A percentile compares a stretch with the other conserved stretches of the same genome.
phyloP scores from a whole-genome alignment of 2,888 invertebrate genomes.

The Phragmatobia fuliginosa region DNA sequence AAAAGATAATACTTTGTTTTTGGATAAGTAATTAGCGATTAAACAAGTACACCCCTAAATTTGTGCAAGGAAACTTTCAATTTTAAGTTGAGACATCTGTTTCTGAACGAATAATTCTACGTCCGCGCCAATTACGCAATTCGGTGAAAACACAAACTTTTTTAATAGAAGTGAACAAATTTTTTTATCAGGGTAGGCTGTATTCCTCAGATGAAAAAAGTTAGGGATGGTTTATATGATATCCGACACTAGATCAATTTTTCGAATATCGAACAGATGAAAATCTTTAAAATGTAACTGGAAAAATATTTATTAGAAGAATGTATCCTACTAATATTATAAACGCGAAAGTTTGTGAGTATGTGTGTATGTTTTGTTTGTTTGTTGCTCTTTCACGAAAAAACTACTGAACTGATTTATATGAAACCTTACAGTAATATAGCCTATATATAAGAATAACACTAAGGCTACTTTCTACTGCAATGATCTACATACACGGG shows the following conservation, averaged over 20 bases:
- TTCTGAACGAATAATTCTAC: slow-evolving; percentile 53
- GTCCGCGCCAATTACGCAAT: slow-evolving; percentile 56
- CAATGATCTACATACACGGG: too few species aligned
- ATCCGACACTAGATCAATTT: slow-evolving; percentile 48
- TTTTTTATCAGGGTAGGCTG: slow-evolving; percentile 51
- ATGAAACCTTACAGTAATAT: too few species aligned
- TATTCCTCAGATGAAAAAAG: slow-evolving; percentile 60
- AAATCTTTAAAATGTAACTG: background rate
- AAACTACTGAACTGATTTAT: too few species aligned
- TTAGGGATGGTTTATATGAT: slow-evolving; percentile 44
- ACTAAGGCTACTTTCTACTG: too few species aligned
- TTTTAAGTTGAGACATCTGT: slow-evolving; percentile 63
- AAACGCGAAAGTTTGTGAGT: too few species aligned
- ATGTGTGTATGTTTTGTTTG: too few species aligned
- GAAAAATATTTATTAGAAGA: too few species aligned
- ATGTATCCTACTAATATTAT: too few species aligned
- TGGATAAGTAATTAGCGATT: slow-evolving; percentile 40
- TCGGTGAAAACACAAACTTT: slow-evolving; percentile 58
- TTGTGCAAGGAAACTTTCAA: slow-evolving; percentile 61
- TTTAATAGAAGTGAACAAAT: slow-evolving; percentile 61
- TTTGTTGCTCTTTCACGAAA: too few species aligned
- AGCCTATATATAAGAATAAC: too few species aligned
- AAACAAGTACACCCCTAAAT: slow-evolving; percentile 47
- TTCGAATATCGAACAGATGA: slow-evolving; percentile 17
- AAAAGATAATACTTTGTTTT: slow-evolving; percentile 21